Conservation (phyloP, 2,797 vertebrate species). For the Neosilurus hyrtlii region DNA sequence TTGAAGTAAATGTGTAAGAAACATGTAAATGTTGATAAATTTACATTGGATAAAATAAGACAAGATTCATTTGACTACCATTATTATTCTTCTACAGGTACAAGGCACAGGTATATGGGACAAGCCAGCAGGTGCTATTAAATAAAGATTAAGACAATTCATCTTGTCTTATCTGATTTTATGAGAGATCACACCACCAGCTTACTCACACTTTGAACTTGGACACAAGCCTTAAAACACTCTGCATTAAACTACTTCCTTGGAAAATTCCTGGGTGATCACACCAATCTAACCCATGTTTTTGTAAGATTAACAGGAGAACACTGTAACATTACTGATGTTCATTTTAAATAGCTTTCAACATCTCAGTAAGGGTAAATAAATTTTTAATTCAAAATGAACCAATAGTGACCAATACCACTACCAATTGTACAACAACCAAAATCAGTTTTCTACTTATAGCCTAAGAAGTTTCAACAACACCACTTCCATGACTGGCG, state of each 20-base stretch:
- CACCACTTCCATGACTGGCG: too few species aligned
- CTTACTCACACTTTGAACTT: neutral
- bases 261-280: neutral
- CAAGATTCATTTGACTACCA: neutral
- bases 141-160: neutral
- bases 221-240: neutral
- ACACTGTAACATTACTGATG: too few species aligned
- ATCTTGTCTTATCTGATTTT: neutral
- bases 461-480: too few species aligned
- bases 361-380: too few species aligned
- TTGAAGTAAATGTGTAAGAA: neutral
- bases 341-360: too few species aligned
- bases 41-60: neutral
- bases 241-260: neutral
- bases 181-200: neutral
- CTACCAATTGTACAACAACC: too few species aligned
- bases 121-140: neutral
- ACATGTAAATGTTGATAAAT: neutral
- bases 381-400: too few species aligned
- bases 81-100: neutral
- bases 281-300: neutral
- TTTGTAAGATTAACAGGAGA: too few species aligned
- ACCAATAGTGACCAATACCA: too few species aligned
- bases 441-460: too few species aligned
- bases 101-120: neutral